Base-by-base conservation (phyloP, 2,888 invertebrate species). In the Lepidonotus clava region DNA sequence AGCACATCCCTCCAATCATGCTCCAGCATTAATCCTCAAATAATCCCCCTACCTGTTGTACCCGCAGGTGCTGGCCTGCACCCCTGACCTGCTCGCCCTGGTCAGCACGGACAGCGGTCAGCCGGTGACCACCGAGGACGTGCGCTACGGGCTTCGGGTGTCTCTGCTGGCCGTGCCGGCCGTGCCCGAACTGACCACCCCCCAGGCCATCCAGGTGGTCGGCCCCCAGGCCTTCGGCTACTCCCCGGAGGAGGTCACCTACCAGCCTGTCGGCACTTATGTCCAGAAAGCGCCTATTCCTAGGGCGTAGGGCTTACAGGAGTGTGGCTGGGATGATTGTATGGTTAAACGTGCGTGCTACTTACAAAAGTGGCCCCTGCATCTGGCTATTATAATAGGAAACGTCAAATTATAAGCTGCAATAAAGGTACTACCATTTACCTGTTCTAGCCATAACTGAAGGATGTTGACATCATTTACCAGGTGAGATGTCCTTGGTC, bases 71-170 rank as follows among this genome's bases (percentile, higher is more conserved):
- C 21, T 92, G 24, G 92, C 91, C 0, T 90, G 90, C 84, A 90
- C 90, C 5, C 93, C 93, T 24, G 93, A 93, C 84, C 87, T 93
- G 24, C 92, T 93, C n/a, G 87, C 90, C 6, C 66, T 92, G 11
- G 88, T 93, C 53, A 92, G 92, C 61, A 83, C 89, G 0, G 93
- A 93, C 46, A 91, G 91, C 0, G 93, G 91, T 2, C 91, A 92
- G 84, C 92, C 93, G 0, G 89, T 93, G 24, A 86, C 91, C 0
- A 92, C 92, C 5, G 93, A 93, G 51, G 91, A 91, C 83, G 87
- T 93, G 5, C 90, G 91, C 38, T 93, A 91, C 85, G 93, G 93
- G 1, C 88, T 91, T 51, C 89, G 93, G 4, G 92, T 93, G 0
- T 89, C 91, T 0, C 91, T 93, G 0, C 87, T 93, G 4, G 90